phyloP scores from a whole-genome alignment of 1,140 invertebrate species.

The Oryctes rhinoceros region DNA sequence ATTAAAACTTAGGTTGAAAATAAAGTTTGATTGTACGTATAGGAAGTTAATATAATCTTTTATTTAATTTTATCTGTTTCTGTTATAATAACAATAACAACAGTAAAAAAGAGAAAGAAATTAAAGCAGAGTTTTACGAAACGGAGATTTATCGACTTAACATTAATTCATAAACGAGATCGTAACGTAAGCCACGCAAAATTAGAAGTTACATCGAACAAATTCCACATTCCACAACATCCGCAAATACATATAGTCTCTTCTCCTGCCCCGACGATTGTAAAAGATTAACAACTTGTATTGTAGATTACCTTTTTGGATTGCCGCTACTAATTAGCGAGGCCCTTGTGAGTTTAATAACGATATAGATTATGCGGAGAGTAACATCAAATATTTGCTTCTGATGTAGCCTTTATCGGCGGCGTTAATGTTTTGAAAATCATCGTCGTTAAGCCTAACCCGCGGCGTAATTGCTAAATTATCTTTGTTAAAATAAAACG shows the following conservation, averaged over 20 bases:
- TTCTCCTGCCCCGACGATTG: not conserved
- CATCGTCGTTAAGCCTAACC: not conserved
- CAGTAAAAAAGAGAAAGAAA: too few relatives aligned
- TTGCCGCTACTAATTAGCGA: constrained; percentile 5
- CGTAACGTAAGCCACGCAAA: too few relatives aligned
- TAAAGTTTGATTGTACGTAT: not conserved
- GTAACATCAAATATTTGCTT: not conserved
- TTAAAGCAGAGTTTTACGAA: too few relatives aligned
- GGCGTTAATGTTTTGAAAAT: constrained; percentile 1
- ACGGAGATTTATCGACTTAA: too few relatives aligned
- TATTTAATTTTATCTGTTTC: not conserved
- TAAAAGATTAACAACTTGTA: not conserved
- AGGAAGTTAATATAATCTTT: not conserved
- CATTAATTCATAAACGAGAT: too few relatives aligned
- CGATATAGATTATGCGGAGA: not conserved
- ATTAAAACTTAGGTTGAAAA: not conserved
- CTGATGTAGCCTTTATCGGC: not conserved
- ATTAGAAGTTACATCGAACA: not conserved
- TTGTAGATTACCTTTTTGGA: not conserved
- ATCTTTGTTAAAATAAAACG: constrained; percentile 1
- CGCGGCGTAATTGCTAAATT: not conserved
- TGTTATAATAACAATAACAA: too few relatives aligned
- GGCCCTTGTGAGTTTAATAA: not conserved
- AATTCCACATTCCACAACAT: not conserved
- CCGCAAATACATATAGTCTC: not conserved